A percentile compares a stretch with the other conserved stretches of the same genome.
Conservation (phyloP, 2,113 vertebrate species). For the Willisornis vidua region DNA sequence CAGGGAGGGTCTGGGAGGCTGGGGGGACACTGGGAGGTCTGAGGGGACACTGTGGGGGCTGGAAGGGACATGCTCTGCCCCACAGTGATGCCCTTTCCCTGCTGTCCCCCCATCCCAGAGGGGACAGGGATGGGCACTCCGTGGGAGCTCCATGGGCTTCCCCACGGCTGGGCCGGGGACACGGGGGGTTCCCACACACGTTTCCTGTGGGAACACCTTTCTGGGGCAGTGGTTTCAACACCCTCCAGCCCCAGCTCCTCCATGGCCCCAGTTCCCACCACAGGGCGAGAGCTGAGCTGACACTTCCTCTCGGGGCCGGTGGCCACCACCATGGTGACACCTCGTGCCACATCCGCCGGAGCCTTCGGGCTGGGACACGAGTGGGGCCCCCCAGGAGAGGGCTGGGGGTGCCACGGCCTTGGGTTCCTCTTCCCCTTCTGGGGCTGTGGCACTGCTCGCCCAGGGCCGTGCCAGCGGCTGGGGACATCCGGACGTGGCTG, state of each 20-base stretch:
- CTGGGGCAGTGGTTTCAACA: background rate
- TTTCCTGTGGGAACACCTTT: background rate
- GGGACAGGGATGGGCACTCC: background rate
- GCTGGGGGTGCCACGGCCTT: background rate
- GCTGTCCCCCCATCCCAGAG: background rate
- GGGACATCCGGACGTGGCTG: background rate
- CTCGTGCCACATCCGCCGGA: background rate
- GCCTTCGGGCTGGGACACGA: background rate
- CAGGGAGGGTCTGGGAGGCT: background rate
- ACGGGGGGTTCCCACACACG: fast-evolving
- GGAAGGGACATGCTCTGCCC: background rate
- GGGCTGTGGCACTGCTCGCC: background rate
- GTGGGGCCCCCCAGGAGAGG: background rate
- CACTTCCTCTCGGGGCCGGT: background rate
- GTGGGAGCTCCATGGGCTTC: background rate
- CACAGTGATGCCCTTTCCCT: fast-evolving
- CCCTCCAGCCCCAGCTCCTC: fast-evolving
- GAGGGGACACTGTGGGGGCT: background rate
- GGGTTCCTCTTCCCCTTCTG: background rate
- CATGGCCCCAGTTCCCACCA: background rate
- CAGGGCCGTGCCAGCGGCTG: background rate
- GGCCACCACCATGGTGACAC: background rate
- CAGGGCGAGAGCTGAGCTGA: background rate
- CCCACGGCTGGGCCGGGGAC: fast-evolving
- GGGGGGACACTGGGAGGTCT: too few species aligned